Base-by-base conservation (phyloP, 2,113 vertebrate species). In the Macroglossus sobrinus region DNA sequence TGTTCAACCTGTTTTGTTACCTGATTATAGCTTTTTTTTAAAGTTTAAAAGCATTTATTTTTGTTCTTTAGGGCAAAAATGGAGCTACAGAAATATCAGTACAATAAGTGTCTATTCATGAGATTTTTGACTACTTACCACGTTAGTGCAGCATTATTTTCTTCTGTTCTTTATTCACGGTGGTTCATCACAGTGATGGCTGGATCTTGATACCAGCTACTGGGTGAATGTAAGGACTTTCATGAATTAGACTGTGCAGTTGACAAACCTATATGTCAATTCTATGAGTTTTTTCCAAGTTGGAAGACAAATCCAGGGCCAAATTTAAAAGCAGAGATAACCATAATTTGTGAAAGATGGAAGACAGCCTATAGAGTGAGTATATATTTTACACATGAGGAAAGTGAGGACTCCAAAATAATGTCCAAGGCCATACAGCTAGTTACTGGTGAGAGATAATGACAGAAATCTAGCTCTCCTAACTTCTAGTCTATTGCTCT, bases 31-130 rank as follows among this genome's bases (percentile, higher is more conserved):
- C 8, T 55, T 85, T 93, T 93, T n/a, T 57, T 16, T 35, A n/a
- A 84, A 84, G 8, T 19, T 22, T 69, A 75, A 88, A 91, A 87
- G 63, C 69, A 87, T 80, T 94, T 50, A 64, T 86, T 75, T 95
- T 68, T 40, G 9, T 90, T 84, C 76, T 78, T 87, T 90, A 69
- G 76, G 28, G 33, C 11, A 75, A 43, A 88, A 74, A 50, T 72
- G 50, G 61, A 87, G 13, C 63, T 84, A 63, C 0, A 80, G 35
- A 92, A 81, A 88, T 93, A 38, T 89, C 79, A 88, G 21, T 47
- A 53, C 35, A 61, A 1, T 74, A 50, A 53, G 1, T 50, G 4
- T 61, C 24, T 68, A n/a, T 63, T 47, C 6, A 14, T 64, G 69
- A 88, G 22, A 76, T 33, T 84, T 75, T 80, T 84, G 21, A 30